A percentile compares a stretch with the other conserved stretches of the same genome.
Conservation (phyloP, 2,888 invertebrate species). For the Podabrus alpinus region DNA sequence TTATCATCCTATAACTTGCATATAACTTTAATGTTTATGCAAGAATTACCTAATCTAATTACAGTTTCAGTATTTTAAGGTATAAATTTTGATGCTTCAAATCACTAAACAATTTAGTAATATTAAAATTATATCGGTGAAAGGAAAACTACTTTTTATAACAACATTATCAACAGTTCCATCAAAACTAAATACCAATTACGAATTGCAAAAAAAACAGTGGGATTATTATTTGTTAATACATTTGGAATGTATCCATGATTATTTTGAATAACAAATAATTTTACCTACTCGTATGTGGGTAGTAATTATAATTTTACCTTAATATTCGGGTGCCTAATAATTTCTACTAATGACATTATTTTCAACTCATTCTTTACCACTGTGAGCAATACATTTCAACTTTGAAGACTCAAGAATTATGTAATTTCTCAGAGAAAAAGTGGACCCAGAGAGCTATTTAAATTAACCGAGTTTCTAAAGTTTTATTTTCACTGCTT, state of each 20-base stretch:
- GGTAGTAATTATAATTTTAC: too few species aligned
- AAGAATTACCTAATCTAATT: too few species aligned
- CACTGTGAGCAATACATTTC: neutral
- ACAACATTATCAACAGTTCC: neutral
- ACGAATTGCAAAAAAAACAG: neutral
- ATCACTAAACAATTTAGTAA: too few species aligned
- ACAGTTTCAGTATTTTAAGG: too few species aligned
- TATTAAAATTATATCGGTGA: neutral
- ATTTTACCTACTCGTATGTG: too few species aligned
- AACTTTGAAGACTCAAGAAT: neutral
- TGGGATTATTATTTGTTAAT: neutral
- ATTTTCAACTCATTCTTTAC: neutral
- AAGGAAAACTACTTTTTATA: neutral
- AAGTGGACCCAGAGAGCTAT: neutral
- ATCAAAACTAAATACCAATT: neutral
- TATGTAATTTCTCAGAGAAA: neutral
- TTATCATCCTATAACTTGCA: neutral
- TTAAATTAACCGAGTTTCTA: neutral
- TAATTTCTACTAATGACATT: neutral
- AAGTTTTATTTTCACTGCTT: neutral
- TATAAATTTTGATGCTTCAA: too few species aligned
- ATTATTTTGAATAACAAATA: too few species aligned
- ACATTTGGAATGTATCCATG: too few species aligned
- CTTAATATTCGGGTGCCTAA: too few species aligned
- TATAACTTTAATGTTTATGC: neutral